A percentile compares a stretch with the other conserved stretches of the same genome.
These are phyloP conservation scores for Phataginus tetradactyla DNA, from an alignment of 2,797 vertebrate species.

Conservation along the genomic window DNA sequence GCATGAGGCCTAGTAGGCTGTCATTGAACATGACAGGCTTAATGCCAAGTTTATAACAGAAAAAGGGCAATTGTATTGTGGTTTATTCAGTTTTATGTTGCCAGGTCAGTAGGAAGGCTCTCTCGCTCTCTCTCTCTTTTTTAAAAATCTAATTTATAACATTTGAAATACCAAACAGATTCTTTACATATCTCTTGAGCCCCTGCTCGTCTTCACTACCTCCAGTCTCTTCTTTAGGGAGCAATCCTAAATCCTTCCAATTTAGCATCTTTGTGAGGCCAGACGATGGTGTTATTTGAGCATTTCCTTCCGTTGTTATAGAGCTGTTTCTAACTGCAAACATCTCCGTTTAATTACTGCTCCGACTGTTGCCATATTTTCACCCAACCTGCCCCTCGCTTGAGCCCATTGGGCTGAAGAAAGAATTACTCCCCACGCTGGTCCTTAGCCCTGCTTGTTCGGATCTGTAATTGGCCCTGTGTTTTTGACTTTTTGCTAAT, in stretches of 20 bases:
- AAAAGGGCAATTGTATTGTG: conserved; percentile 98
- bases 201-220: conserved; percentile 92
- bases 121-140: not conserved
- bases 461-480: conserved; percentile 99
- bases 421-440: conserved; percentile 97
- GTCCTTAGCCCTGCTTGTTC: conserved; percentile 97
- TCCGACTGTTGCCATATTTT: conserved; percentile 93
- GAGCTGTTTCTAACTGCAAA: conserved; percentile 98
- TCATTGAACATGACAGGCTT: conserved; percentile 99
- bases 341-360: conserved; percentile 99
- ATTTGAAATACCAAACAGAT: conserved; percentile 99
- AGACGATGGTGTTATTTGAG: conserved; percentile 96
- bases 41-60: conserved; percentile 99
- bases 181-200: conserved; percentile 99
- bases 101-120: conserved; percentile 93
- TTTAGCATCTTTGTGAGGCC: conserved; percentile 98
- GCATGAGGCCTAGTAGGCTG: conserved; percentile 97
- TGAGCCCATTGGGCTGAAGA: conserved; percentile 96
- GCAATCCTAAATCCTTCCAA: conserved; percentile 99
- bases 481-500: conserved; percentile 99
- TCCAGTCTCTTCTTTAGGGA: conserved; percentile 94
- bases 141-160: conserved; percentile 97
- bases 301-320: conserved; percentile 98
- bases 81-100: conserved; percentile 99
- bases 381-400: conserved; percentile 91